Conservation (phyloP, 2,888 invertebrate genomes). For the Scaptomyza reducta region DNA sequence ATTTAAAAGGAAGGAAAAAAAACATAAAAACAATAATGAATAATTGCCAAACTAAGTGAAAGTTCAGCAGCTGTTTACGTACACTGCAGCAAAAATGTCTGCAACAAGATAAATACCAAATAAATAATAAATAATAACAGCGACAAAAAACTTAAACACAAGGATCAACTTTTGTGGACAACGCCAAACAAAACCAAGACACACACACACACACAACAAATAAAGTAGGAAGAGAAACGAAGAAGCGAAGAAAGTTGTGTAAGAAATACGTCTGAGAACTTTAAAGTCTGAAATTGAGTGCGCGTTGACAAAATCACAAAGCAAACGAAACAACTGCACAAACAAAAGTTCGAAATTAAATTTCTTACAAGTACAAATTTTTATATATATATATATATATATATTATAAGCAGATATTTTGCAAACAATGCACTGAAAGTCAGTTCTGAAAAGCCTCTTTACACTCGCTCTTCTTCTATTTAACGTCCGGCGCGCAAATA, state of each 20-base stretch:
- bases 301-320: conserved; percentile 53
- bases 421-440: conserved; percentile 46
- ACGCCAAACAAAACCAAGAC: conserved; percentile 4
- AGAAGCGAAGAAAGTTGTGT: conserved; percentile 2
- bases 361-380: conserved; percentile 24
- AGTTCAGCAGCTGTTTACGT: conserved; percentile 46
- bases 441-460: not conserved
- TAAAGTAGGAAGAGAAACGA: not conserved
- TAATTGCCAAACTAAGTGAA: conserved; percentile 35
- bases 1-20: conserved; percentile 12
- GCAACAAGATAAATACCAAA: conserved; percentile 54
- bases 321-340: conserved; percentile 27
- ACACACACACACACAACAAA: not conserved
- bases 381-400: no score
- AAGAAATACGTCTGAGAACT: conserved; percentile 29
- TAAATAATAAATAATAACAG: conserved; percentile 46
- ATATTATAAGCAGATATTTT: conserved; percentile 2
- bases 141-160: conserved; percentile 20
- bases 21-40: conserved; percentile 35
- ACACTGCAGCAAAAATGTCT: conserved; percentile 42
- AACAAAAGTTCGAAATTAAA: conserved; percentile 46
- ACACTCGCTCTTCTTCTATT: no score
- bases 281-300: conserved; percentile 53
- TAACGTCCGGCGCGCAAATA: not conserved
- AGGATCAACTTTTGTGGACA: conserved; percentile 35